These are phyloP conservation scores for Neomonachus schauinslandi DNA, from an alignment of 2,113 vertebrate genomes.

Conservation along the genomic window DNA sequence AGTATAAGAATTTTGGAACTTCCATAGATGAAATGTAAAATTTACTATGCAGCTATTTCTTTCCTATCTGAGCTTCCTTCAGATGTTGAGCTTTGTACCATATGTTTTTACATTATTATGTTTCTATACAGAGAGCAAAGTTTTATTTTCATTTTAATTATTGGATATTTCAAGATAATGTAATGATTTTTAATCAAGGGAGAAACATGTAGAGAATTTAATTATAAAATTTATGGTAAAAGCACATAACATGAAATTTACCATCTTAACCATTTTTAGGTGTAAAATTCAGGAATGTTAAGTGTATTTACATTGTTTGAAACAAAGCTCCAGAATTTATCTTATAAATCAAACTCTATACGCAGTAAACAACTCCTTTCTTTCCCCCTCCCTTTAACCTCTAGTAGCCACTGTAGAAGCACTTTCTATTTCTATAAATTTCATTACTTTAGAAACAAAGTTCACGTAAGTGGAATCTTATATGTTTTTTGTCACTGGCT, in stretches of 20 bases:
- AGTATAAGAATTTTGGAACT: not conserved
- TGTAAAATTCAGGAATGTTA: not conserved
- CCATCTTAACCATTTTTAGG: not conserved
- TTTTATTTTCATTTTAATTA: slow-evolving; percentile 1
- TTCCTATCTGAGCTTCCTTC: not conserved
- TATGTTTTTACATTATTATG: not conserved
- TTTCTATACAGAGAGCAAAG: not conserved
- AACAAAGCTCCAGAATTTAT: not conserved
- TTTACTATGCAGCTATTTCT: not conserved
- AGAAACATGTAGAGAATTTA: not conserved
- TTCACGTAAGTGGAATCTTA: not conserved
- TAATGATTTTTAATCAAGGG: not conserved
- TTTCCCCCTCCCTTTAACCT: too few relatives aligned
- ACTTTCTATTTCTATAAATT: not conserved
- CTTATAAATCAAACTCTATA: not conserved
- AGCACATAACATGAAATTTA: not conserved
- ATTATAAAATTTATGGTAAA: not conserved
- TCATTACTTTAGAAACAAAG: not conserved
- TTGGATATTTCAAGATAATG: not conserved
- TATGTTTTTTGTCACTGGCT: not conserved
- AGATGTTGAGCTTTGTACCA: not conserved
- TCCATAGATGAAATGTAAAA: fast-evolving
- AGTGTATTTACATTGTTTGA: not conserved
- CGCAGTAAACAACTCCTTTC: not conserved
- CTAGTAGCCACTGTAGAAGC: not conserved